phyloP scores from a whole-genome alignment of 2,888 invertebrate species.

The Sinopyrophorus schimmeli region DNA sequence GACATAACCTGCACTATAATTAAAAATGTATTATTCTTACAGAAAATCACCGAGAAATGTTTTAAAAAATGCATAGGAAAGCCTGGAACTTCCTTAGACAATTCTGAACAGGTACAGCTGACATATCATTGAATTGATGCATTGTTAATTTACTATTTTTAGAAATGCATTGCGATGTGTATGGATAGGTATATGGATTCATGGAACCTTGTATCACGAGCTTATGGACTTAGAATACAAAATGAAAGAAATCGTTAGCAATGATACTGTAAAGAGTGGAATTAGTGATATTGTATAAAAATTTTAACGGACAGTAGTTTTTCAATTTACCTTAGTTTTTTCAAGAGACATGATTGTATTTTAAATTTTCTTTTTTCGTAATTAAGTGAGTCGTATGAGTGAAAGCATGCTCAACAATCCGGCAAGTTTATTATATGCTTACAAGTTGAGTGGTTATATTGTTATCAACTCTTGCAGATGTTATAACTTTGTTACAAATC shows the following conservation, averaged over 20 bases:
- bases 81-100: slow-evolving; percentile 87
- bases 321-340: too few relatives aligned
- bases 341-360: too few relatives aligned
- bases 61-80: slow-evolving; percentile 92
- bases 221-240: slow-evolving; percentile 84
- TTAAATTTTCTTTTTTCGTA: too few relatives aligned
- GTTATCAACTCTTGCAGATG: too few relatives aligned
- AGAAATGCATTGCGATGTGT: slow-evolving; percentile 97
- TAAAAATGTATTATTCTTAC: slow-evolving; percentile 46
- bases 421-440: too few relatives aligned
- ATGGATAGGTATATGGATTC: slow-evolving; percentile 99
- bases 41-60: slow-evolving; percentile 98
- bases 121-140: background rate
- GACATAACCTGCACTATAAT: slow-evolving; percentile 16
- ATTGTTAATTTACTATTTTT: slow-evolving; percentile 48
- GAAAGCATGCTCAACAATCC: too few relatives aligned
- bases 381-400: too few relatives aligned
- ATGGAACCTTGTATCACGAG: slow-evolving; percentile 89
- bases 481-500: too few relatives aligned
- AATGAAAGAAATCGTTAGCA: slow-evolving; percentile 64
- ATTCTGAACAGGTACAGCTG: slow-evolving; percentile 83
- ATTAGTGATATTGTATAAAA: too few relatives aligned
- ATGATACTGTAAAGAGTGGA: background rate
- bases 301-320: too few relatives aligned
- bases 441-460: too few relatives aligned